A percentile compares a stretch with the other conserved stretches of the same genome.
Conservation (phyloP, 2,113 vertebrate species). For the Irena cyanogastra region DNA sequence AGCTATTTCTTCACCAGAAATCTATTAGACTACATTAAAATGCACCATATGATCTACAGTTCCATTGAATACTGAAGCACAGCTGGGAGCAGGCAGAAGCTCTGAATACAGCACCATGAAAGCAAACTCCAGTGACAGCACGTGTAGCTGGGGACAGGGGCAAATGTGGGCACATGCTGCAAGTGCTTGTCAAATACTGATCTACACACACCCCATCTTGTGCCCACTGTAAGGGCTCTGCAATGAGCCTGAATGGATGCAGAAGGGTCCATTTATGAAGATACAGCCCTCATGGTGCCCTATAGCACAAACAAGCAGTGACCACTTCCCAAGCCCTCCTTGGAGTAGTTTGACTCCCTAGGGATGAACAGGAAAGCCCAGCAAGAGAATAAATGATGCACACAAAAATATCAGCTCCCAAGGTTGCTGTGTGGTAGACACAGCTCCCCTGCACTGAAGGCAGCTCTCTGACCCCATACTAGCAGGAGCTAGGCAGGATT, state of each 20-base stretch:
- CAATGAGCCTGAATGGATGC: background rate
- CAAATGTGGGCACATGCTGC: background rate
- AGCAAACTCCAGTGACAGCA: background rate
- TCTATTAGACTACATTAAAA: conserved; percentile 31
- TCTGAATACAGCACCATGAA: background rate
- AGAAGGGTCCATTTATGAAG: background rate
- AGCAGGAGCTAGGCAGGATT: background rate
- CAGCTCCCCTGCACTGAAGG: fast-evolving
- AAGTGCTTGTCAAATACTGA: background rate
- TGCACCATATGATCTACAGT: background rate
- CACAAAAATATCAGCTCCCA: background rate
- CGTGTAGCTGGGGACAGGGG: fast-evolving
- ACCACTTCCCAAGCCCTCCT: background rate
- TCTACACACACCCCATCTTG: background rate
- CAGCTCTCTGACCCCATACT: background rate
- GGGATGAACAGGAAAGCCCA: background rate
- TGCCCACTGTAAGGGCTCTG: background rate
- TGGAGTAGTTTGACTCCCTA: background rate
- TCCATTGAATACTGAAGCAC: background rate
- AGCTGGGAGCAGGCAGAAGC: background rate
- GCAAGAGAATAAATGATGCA: background rate
- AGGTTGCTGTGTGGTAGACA: background rate
- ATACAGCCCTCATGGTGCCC: background rate
- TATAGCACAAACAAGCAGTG: background rate
- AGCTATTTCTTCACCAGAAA: conserved; percentile 10